These are phyloP conservation scores for Triplophysa tibetana DNA, from an alignment of 2,113 vertebrate species.

Conservation along the genomic window DNA sequence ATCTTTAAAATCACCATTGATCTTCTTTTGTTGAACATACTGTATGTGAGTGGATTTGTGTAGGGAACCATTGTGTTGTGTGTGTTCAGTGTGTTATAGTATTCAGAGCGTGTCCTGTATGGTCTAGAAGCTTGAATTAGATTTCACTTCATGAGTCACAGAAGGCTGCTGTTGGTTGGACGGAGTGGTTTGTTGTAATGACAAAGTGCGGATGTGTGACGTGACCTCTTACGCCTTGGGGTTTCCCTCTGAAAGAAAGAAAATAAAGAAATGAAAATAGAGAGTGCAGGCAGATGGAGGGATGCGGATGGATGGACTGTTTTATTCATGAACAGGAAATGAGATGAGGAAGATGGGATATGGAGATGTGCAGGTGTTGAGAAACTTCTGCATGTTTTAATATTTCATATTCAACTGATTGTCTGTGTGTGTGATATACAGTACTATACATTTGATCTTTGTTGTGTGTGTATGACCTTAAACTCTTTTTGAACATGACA, in stretches of 20 bases:
- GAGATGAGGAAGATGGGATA: constrained; percentile 55
- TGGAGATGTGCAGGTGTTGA: neutral
- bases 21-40: too few species aligned
- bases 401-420: constrained; percentile 33
- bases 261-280: neutral
- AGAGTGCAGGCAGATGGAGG: neutral
- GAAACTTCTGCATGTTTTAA: constrained; percentile 1
- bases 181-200: neutral
- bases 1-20: neutral
- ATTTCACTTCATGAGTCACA: constrained; percentile 66
- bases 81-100: neutral
- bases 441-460: too few species aligned
- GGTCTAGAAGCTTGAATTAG: constrained; percentile 60
- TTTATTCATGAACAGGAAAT: constrained; percentile 73
- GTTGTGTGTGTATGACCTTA: neutral
- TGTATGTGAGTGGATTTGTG: neutral
- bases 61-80: neutral
- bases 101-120: neutral
- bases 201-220: neutral
- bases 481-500: neutral
- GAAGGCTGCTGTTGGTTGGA: neutral
- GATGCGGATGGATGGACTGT: constrained; percentile 62
- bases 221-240: neutral
- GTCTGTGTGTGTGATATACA: constrained; percentile 14
- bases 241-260: neutral